A percentile compares a stretch with the other conserved stretches of the same genome.
Conservation (phyloP, 1,140 invertebrate species). For the Vanessa tameamea region DNA sequence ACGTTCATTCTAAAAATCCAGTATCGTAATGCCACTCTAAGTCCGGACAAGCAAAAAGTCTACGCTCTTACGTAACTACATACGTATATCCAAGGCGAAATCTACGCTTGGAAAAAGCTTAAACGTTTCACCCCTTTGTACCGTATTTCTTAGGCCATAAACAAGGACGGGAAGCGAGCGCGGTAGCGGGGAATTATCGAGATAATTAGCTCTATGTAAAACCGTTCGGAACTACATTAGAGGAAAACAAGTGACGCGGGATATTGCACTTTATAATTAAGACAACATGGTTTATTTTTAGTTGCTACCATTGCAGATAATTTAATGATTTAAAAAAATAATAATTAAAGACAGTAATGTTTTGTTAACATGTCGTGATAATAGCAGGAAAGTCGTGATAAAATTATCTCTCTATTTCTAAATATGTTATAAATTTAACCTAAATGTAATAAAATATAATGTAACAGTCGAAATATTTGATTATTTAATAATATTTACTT, state of each 20-base stretch:
- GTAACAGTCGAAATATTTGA: no score
- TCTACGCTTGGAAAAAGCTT: slow-evolving; percentile 32
- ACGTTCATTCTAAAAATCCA: slow-evolving; percentile 8
- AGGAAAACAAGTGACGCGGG: neutral
- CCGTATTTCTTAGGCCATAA: slow-evolving; percentile 37
- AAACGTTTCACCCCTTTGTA: slow-evolving; percentile 43
- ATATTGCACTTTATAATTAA: slow-evolving; percentile 5
- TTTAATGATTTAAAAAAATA: neutral
- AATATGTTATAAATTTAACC: no score
- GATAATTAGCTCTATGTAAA: slow-evolving; percentile 1
- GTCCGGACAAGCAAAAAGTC: slow-evolving; percentile 19
- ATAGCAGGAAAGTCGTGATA: no score
- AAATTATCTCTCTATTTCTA: no score
- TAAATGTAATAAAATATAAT: no score
- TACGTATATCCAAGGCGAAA: slow-evolving; percentile 25
- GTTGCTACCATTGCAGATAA: neutral
- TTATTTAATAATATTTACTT: no score
- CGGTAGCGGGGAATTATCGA: slow-evolving; percentile 1
- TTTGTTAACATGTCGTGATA: no score
- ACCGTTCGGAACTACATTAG: neutral
- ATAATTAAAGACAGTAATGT: no score
- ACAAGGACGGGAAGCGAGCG: slow-evolving; percentile 8
- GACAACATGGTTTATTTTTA: neutral
- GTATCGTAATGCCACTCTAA: slow-evolving; percentile 10
- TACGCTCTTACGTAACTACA: slow-evolving; percentile 28